Evolutionary conservation across 1,140 invertebrate genomes (phyloP).

Genomic region (Ericerus pela): DNA sequence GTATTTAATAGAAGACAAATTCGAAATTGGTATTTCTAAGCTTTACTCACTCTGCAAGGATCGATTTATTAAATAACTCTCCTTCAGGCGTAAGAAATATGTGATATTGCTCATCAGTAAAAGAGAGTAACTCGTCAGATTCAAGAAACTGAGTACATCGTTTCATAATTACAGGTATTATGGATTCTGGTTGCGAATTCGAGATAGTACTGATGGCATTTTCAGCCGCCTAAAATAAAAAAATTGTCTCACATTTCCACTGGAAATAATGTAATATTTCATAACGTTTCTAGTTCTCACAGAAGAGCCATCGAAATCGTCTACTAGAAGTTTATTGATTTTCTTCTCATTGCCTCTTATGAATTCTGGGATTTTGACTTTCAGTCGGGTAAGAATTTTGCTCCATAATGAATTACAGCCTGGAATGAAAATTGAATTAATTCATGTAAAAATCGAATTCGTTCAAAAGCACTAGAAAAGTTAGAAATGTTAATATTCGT

Average conservation of each 20-base stretch:
- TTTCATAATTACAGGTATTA: conserved; percentile 15
- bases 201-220: conserved; percentile 50
- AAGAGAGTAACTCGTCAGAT: conserved; percentile 35
- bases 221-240: conserved; percentile 36
- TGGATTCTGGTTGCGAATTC: conserved; percentile 40
- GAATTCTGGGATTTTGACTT: conserved; percentile 15
- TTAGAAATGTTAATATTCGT: too few relatives aligned
- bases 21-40: conserved; percentile 1
- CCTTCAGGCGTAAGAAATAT: conserved; percentile 78
- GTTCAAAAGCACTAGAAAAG: too few relatives aligned
- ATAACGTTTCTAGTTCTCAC: conserved; percentile 30
- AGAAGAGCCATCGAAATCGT: conserved; percentile 38
- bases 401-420: conserved; percentile 4
- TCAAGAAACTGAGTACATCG: conserved; percentile 13
- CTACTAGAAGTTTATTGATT: conserved; percentile 43
- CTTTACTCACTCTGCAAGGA: conserved; percentile 62
- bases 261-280: background rate
- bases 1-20: background rate
- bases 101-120: conserved; percentile 76
- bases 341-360: conserved; percentile 29
- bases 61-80: conserved; percentile 77
- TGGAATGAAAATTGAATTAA: background rate
- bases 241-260: background rate
- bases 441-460: background rate
- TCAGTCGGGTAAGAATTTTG: conserved; percentile 13